A percentile compares a stretch with the other conserved stretches of the same genome.
phyloP scores from a whole-genome alignment of 2,797 vertebrate genomes.

The Phrynocephalus guinanensis region DNA sequence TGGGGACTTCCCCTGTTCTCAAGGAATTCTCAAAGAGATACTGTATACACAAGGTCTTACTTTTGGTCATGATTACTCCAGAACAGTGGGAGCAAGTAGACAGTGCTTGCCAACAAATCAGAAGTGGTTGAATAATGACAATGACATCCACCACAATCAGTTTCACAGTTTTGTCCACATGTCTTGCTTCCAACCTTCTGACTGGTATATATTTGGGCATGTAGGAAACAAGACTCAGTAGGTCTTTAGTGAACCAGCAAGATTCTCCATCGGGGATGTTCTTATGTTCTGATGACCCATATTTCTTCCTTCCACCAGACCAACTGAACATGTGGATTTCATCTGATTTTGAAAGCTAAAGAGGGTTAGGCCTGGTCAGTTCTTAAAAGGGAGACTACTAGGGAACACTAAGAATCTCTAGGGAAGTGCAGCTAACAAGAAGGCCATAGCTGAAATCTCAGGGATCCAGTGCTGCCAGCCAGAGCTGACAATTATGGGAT shows the following conservation, averaged over 20 bases:
- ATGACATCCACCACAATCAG: background rate
- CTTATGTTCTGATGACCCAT: background rate
- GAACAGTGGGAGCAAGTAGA: background rate
- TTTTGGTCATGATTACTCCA: background rate
- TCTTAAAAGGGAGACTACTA: too few relatives aligned
- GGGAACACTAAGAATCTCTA: too few relatives aligned
- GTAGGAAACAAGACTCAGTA: background rate
- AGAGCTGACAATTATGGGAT: too few relatives aligned
- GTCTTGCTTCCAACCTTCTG: background rate
- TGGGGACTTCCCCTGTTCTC: too few relatives aligned
- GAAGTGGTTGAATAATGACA: background rate
- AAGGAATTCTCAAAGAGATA: too few relatives aligned
- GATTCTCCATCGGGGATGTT: background rate
- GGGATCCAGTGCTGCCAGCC: too few relatives aligned
- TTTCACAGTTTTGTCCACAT: background rate
- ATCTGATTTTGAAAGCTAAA: too few relatives aligned
- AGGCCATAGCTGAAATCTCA: too few relatives aligned
- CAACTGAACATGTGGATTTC: too few relatives aligned
- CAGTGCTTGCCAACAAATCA: background rate
- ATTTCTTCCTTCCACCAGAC: background rate
- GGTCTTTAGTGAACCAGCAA: background rate
- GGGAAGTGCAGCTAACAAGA: too few relatives aligned
- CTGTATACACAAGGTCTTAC: background rate
- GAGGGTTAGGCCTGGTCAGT: too few relatives aligned
- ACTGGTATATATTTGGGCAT: background rate